Evolutionary conservation across 2,888 invertebrate species (phyloP).

Genomic region (Callinectes sapidus): DNA sequence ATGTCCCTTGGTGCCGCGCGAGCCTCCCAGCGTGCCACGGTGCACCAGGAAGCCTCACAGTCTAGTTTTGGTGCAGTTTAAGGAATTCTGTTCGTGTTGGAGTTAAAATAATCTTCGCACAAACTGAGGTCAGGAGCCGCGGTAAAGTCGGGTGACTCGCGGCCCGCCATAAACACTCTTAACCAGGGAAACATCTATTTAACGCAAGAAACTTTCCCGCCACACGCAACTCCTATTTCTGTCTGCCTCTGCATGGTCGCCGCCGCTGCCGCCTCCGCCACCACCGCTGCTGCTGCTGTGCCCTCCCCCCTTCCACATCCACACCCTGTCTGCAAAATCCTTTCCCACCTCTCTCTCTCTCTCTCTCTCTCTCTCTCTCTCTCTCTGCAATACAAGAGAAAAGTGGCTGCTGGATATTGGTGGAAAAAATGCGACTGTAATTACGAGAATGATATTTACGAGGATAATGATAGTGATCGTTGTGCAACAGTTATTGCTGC

Average conservation of each 20-base stretch:
- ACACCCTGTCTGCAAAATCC: not conserved
- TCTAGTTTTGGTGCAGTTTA: not conserved
- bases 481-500: not conserved
- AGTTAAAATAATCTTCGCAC: constrained; percentile 20
- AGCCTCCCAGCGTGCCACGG: not conserved
- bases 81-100: constrained; percentile 9
- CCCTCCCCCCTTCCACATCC: not conserved
- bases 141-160: constrained; percentile 30
- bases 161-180: constrained; percentile 31
- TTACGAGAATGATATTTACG: not conserved
- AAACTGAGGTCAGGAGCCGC: constrained; percentile 18
- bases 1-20: not conserved
- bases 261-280: not conserved
- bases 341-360: not conserved
- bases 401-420: not conserved
- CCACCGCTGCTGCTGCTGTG: not conserved
- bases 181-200: constrained; percentile 28
- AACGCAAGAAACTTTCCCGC: constrained; percentile 1
- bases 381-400: not conserved
- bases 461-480: not conserved
- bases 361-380: not conserved
- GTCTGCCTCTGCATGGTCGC: not conserved
- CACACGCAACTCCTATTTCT: constrained; percentile 14
- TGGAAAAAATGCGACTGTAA: not conserved
- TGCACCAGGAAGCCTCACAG: not conserved